Base-by-base conservation (phyloP, 2,888 invertebrate genomes). In the Tachina lurida region DNA sequence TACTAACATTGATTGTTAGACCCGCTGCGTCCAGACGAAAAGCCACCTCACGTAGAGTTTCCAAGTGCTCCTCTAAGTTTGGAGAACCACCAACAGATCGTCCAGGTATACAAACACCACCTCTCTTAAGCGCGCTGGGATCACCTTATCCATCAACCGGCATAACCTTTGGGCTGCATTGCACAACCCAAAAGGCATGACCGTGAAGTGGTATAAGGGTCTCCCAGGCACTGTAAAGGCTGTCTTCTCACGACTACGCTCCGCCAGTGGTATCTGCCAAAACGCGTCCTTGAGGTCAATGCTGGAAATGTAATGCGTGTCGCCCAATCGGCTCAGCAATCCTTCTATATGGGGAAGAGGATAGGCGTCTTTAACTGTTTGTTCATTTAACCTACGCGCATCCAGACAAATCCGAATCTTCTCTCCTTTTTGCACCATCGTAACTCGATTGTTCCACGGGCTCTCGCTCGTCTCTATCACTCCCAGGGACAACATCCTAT, bases 121-220 rank as follows among this genome's bases (percentile, higher is more conserved):
- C 65, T 39, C 13, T 49, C 49, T 49, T 15, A 70, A 15, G 43
- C n/a, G 9, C n/a, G 45, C 43, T n/a, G 45, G 31, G 31, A 73
- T 73, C 13, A 60, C 47, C 60, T 70, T 82, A 22, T 78, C 78
- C 75, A 89, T 84, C 22, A 89, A 63, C 1, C 88, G 79, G 45
- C 63, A 43, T 3, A 63, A 5, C 43, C 63, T 12, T 17, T 63
- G 43, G 13, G 17, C 63, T 4, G 62, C 43, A 17, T 43, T 62
- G 8, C 43, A 62, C 17, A 62, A 13, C 15, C 17, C 60, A 60
- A 60, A 60, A 39, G 60, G 41, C 60, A 60, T 58, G 12, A 58
- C 31, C 15, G 41, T 62, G 5, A 62, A 62, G 17, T 62, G 60
- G 41, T 62, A 62, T n/a, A 62, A 17, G 5, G 60, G 60, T 10